Base-by-base conservation (phyloP, 2,888 invertebrate species). In the Lasioglossum marginatum region DNA sequence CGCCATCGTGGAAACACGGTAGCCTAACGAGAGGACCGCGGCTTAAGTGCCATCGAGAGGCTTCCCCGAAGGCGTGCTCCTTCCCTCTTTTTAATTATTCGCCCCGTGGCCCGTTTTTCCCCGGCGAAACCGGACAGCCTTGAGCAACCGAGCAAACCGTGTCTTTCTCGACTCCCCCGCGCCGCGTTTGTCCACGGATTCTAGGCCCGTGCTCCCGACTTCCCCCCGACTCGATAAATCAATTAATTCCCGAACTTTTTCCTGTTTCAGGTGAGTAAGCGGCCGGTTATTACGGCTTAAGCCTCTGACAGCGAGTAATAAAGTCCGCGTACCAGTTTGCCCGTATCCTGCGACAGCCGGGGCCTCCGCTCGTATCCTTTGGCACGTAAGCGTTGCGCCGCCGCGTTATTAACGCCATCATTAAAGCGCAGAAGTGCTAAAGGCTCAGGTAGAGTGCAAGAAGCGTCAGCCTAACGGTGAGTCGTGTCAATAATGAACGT, bases 191-290 rank as follows among this genome's bases (percentile, higher is more conserved):
- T 14, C 14, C n/a, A 5, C 27, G 27, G n/a, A 23, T 31, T 48
- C n/a, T 27, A 19, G 19, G 16, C 48, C 23, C 43, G 4, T 27
- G n/a, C 37, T 19, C n/a, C 23, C 43, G 31, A 12, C 60, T 34
- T 4, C 63, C 77, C 52, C 70, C 63, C 43, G 14, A 19, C n/a
- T 27, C 83, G 86, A 82, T 85, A 86, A 91, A 87, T 91, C 83
- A 86, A 90, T 89, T 90, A 89, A 90, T 85, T 27, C 66, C 43
- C 27, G 19, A 48, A 82, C 52, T 86, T 87, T 90, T 92, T 92
- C 72, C 72, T 92, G 89, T 92, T 92, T 86, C 92, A 92, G 91
- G 92, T 92, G 88, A 93, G 93, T 92, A 91, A 91, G 86, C 90
- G 81, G 87, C 79, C 82, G 76, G 76, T 91, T 88, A 87, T 86